Conservation (phyloP, 2,888 invertebrate species). For the Hypomecis punctinalis region DNA sequence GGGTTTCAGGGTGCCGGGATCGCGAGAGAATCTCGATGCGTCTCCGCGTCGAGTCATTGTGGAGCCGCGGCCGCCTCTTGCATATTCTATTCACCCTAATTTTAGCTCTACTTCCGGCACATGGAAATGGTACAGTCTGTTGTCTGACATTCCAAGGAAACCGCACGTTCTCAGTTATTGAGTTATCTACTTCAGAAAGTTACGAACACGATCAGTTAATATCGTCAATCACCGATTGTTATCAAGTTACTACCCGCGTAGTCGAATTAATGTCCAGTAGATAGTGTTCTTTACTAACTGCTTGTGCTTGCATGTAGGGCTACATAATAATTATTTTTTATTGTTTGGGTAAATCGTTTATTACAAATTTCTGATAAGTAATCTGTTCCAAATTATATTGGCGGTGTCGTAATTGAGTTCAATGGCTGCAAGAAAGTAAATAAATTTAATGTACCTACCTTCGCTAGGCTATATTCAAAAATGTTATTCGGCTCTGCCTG, state of each 20-base stretch:
- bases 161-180: neutral
- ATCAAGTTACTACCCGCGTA: neutral
- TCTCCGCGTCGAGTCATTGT: neutral
- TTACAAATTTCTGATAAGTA: too few species aligned
- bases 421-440: too few species aligned
- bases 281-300: neutral
- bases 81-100: slow-evolving; percentile 8
- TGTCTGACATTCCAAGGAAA: slow-evolving; percentile 13
- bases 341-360: too few species aligned
- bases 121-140: slow-evolving; percentile 8
- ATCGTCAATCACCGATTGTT: neutral
- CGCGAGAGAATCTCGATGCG: neutral
- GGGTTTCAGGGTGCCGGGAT: slow-evolving; percentile 44
- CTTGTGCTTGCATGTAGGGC: too few species aligned
- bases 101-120: slow-evolving; percentile 12
- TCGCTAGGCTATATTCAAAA: too few species aligned
- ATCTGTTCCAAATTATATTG: too few species aligned
- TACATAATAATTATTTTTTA: too few species aligned
- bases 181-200: neutral
- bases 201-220: neutral
- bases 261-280: neutral
- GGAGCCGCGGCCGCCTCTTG: slow-evolving; percentile 1
- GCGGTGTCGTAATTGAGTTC: too few species aligned
- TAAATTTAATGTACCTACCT: too few species aligned
- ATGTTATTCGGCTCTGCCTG: too few species aligned